A percentile compares a stretch with the other conserved stretches of the same genome.
These are phyloP conservation scores for Catalaphyllia jardinei DNA, from an alignment of 64 coral and sea anemone species.

Conservation along the genomic window DNA sequence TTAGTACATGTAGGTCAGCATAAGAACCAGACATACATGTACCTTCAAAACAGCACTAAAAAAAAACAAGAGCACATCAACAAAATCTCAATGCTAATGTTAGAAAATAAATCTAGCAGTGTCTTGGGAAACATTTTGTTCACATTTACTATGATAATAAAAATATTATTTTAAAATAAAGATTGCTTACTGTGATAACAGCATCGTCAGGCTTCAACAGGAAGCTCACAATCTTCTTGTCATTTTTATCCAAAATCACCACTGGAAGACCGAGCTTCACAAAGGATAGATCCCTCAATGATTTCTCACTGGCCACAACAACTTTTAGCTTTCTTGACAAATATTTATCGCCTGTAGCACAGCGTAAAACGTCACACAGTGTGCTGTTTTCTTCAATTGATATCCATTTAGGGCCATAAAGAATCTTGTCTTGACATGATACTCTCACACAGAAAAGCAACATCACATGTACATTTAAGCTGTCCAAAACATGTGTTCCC, in stretches of 20 bases:
- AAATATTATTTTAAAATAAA: not conserved
- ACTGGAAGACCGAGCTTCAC: constrained; percentile 67
- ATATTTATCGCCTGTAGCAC: constrained; percentile 79
- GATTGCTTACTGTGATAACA: constrained; percentile 20
- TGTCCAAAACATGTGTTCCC: not conserved
- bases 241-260: constrained; percentile 66
- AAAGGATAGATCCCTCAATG: constrained; percentile 59
- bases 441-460: constrained; percentile 89
- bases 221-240: constrained; percentile 86
- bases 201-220: constrained; percentile 70
- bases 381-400: constrained; percentile 72
- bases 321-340: constrained; percentile 73
- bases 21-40: not conserved
- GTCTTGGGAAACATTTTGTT: too few species aligned
- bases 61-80: not conserved
- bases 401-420: constrained; percentile 89
- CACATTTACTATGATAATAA: not conserved
- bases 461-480: constrained; percentile 56
- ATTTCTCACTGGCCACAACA: constrained; percentile 84
- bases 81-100: not conserved
- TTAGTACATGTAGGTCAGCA: not conserved
- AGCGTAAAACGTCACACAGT: constrained; percentile 77
- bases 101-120: too few species aligned
- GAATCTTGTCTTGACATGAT: constrained; percentile 52
- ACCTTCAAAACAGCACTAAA: not conserved